Base-by-base conservation (phyloP, 2,888 invertebrate species). In the Agonopterix arenella region DNA sequence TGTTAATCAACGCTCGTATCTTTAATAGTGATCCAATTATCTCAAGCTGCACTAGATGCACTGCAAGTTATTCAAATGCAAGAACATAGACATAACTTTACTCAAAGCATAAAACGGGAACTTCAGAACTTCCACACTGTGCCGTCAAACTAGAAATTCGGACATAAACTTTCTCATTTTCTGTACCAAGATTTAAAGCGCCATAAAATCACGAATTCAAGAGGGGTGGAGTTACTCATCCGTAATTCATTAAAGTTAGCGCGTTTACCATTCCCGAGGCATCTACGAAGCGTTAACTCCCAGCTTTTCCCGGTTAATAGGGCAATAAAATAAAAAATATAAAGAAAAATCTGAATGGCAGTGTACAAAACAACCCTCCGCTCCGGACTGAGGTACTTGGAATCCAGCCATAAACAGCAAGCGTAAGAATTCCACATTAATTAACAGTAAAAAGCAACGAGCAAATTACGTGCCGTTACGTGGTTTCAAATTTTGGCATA, bases 241-340 rank as follows among this genome's bases (percentile, higher is more conserved):
- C 80, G 82, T 83, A 84, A 84, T 85, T 86, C 80, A 85, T 85
- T 84, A 80, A 83, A 81, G 74, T 84, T 81, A 69, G 77, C 80
- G 68, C 80, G 70, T 79, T 79, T 70, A 75, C 75, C 76, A 77
- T 79, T 80, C 79, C 78, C 70, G 68, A 63, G 65, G 75, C 74
- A 76, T 73, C 76, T 65, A 71, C 62, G 55, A 61, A 70, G 70
- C 77, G 73, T 76, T 74, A 76, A 75, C 73, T 76, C 73, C 62
- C 69, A 62, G 70, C 73, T 72, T 69, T 69, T 63, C 62, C 58
- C 66, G 61, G 73, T 77, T 84, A 80, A 83, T 84, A 76, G 79
- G 76, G 71, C 73, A 80, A 82, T 86, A 81, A 84, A 85, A 76
- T 68, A 66, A 76, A 80, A 76, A 73, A 70, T 68, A 70, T 50